Evolutionary conservation across 1,140 invertebrate genomes (phyloP), one percentile per base, ranked within the genome.

Genomic region (Lucilia sericata): DNA sequence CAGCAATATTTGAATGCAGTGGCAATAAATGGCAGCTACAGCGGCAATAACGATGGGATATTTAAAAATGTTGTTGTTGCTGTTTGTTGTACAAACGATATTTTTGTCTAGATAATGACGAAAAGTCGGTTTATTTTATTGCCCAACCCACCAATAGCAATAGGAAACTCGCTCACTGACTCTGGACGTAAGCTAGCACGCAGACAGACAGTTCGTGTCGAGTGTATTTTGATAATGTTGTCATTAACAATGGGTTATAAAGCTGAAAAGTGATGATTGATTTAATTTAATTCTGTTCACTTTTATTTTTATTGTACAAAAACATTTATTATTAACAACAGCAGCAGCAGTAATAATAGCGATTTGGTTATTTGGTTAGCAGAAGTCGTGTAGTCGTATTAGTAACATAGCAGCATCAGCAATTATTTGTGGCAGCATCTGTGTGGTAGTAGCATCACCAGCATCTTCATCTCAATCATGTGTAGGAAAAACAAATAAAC

Each of bases 401-500:
- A 30, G 25, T 30, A 30, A 3, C 25, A 30, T 30, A 30, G 3
- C 25, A 30, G 25, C 25, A 30, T 30, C 42, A 42, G 42, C 42
- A 42, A 10, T 42, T 42, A 42, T 42, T 42, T 42, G 42, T 42
- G 42, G 42, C 42, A 42, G 42, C 42, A 42, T 42, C 10, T 5
- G 17, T 55, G 13, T 55, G 13, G 49, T 49, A 49, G 49, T 49
- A 49, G 49, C 49, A 49, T 49, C 49, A 49, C n/a, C 17, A 70
- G 5, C 65, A 21, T 70, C 65, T 21, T 21, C 9, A 5, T 7
- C 7, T 21, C 21, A 19, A 70, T 70, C n/a, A 70, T 21, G 65
- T 70, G 65, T 70, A 21, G 65, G n/a, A 70, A 70, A 70, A 9
- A 21, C 65, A 21, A 70, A 70, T 70, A 21, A 70, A 70, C 19